Base-by-base conservation (phyloP, 2,113 vertebrate species). In the Ictalurus punctatus region DNA sequence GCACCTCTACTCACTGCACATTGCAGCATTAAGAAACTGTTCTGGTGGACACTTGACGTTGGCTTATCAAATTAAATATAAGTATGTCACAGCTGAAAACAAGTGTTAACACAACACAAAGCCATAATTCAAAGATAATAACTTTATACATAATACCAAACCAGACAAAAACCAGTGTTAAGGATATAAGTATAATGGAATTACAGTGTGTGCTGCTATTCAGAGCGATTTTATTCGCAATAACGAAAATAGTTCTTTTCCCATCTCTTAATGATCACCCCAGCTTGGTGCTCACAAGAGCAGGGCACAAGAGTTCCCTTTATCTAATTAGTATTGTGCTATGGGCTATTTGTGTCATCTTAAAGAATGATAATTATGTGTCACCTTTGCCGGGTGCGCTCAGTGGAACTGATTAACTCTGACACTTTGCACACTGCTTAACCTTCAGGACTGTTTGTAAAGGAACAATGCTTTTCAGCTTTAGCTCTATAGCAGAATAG, bases 311-410 rank as follows among this genome's bases (percentile, higher is more conserved):
- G 44, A 48, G 87, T 92, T 86, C 93, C 89, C 37, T 86, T 92
- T 89, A 91, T 90, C 90, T 93, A 92, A 93, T 95, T 93, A 93
- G 91, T 76, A 87, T 89, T 87, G 83, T 85, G 88, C 76, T 88
- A 83, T 63, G 83, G 74, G 87, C 89, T 88, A 86, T 82, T 92
- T 90, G 87, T 93, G 91, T 90, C 71, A 88, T 90, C 87, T 92
- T 92, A 90, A 88, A 82, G 79, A 85, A 90, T 90, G 88, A 87
- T 91, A 93, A 94, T 92, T 92, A 94, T 93, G 87, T 89, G 93
- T 90, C 93, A 73, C 91, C 92, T 90, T 86, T 90, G 86, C 88
- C 86, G 89, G 88, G 90, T 90, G 91, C 88, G 76, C 40, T 19
- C 86, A 73, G 86, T 82, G 90, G 87, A 92, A 90, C 92, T 86